phyloP scores from a whole-genome alignment of 2,113 vertebrate species.

The Cichladusa arquata region DNA sequence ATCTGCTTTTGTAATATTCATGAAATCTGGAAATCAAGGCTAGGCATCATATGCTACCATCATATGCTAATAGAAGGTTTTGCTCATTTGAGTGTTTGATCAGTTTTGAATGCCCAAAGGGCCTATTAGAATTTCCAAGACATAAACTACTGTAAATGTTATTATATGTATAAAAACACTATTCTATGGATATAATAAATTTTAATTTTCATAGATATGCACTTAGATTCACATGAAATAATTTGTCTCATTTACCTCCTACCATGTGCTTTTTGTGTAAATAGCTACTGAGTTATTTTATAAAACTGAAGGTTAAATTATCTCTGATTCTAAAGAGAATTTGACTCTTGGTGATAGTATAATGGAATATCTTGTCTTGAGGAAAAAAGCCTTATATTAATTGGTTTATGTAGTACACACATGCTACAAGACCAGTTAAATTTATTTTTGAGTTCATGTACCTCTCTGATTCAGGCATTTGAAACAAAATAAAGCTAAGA shows the following conservation, averaged over 20 bases:
- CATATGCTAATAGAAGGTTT: constrained; percentile 6
- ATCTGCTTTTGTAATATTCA: constrained; percentile 19
- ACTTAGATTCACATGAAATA: neutral
- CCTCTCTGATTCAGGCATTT: neutral
- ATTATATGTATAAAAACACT: neutral
- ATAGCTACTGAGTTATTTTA: neutral
- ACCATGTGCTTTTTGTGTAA: neutral
- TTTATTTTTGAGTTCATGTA: neutral
- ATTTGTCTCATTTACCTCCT: neutral
- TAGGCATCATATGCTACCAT: neutral
- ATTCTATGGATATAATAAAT: neutral
- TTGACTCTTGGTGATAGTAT: neutral
- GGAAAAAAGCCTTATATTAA: neutral
- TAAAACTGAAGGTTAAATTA: neutral
- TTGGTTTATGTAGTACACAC: neutral
- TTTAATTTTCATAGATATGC: neutral
- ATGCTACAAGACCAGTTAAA: neutral
- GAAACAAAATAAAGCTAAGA: constrained; percentile 39
- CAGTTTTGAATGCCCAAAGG: neutral
- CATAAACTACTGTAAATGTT: neutral
- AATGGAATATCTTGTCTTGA: neutral
- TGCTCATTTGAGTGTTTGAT: neutral
- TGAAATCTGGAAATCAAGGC: constrained; percentile 24
- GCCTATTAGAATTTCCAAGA: neutral
- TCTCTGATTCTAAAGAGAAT: neutral